phyloP scores from a whole-genome alignment of 30 jellyfish, hydroid and myxozoan species.

The Catostylus mosaicus region DNA sequence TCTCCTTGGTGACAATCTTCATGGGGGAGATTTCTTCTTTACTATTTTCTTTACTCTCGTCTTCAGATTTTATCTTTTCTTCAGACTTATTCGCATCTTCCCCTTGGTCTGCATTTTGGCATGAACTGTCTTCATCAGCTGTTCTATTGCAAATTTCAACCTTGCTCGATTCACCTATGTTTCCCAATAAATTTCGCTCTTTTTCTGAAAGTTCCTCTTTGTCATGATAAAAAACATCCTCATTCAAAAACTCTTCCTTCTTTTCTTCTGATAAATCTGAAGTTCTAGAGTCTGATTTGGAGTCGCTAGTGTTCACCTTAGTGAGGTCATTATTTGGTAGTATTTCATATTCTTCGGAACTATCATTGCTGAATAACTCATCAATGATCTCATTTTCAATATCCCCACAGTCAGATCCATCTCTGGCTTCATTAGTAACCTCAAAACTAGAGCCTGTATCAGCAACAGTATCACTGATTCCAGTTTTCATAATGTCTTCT shows the following conservation, averaged over 20 bases:
- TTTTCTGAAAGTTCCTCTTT: not conserved
- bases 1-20: not conserved
- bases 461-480: too few species aligned
- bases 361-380: not conserved
- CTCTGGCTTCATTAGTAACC: too few species aligned
- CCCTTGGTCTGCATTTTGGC: not conserved
- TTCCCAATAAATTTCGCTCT: not conserved
- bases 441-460: too few species aligned
- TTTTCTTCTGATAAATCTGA: too few species aligned
- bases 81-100: not conserved
- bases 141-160: not conserved
- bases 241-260: too few species aligned
- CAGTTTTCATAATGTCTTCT: too few species aligned
- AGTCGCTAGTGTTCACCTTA: too few species aligned
- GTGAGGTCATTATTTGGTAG: not conserved
- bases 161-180: not conserved
- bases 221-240: too few species aligned
- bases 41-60: not conserved
- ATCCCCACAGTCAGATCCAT: too few species aligned
- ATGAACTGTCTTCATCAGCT: not conserved
- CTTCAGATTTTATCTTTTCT: not conserved
- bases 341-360: not conserved
- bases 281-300: too few species aligned
- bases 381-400: not conserved
- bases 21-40: not conserved